Evolutionary conservation across 1,140 invertebrate genomes (phyloP).

Genomic region (Portunus trituberculatus): DNA sequence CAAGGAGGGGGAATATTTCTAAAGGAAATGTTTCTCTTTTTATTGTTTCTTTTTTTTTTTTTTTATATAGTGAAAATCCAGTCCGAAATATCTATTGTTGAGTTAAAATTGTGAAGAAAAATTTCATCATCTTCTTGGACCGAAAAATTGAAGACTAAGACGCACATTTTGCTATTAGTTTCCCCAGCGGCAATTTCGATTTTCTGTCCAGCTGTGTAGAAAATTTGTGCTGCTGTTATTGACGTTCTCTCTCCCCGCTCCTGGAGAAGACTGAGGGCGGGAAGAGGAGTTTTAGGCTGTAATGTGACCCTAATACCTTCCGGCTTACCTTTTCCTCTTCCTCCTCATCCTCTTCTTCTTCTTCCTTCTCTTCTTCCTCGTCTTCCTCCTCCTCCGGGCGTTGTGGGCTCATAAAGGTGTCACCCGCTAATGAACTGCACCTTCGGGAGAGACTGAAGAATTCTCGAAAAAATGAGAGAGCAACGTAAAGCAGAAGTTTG

Average conservation of each 20-base stretch:
- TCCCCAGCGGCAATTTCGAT: not conserved
- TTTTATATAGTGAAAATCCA: too few species aligned
- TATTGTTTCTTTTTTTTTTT: too few species aligned
- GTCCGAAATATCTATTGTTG: too few species aligned
- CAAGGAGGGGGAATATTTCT: too few species aligned
- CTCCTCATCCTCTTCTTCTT: not conserved
- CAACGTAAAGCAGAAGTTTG: constrained; percentile 13
- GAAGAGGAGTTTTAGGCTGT: not conserved
- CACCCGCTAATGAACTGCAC: constrained; percentile 18
- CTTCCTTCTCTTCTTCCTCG: not conserved
- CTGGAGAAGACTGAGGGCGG: not conserved
- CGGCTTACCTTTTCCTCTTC: not conserved
- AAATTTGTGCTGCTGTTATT: not conserved
- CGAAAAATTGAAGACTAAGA: too few species aligned
- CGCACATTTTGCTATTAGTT: too few species aligned
- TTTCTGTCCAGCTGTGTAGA: not conserved
- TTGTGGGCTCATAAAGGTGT: not conserved
- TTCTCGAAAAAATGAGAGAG: constrained; percentile 22
- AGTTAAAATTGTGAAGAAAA: too few species aligned
- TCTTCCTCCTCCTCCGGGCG: not conserved
- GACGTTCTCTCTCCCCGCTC: too few species aligned
- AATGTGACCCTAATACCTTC: not conserved
- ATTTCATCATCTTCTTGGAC: too few species aligned
- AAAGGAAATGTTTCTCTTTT: too few species aligned
- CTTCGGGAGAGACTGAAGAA: constrained; percentile 12